Conservation (phyloP, 2,113 vertebrate genomes). For the Protomyctophum bolini region DNA sequence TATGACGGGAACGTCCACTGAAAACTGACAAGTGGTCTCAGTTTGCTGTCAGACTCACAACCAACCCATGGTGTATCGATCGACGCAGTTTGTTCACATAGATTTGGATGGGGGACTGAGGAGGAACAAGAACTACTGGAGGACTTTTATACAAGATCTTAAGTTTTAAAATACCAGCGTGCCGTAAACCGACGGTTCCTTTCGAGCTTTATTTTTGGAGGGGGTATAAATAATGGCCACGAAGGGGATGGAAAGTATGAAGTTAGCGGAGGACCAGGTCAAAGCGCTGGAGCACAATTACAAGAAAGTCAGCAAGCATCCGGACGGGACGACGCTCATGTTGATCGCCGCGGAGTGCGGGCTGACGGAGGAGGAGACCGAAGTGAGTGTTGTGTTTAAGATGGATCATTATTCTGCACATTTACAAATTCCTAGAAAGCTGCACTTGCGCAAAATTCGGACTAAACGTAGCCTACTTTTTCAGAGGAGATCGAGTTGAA, state of each 20-base stretch:
- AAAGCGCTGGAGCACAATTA: constrained; percentile 77
- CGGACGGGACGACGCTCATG: constrained; percentile 72
- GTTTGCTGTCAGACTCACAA: neutral
- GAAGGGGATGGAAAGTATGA: constrained; percentile 29
- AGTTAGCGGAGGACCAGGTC: constrained; percentile 73
- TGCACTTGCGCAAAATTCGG: too few species aligned
- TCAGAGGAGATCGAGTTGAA: too few species aligned
- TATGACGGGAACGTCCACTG: neutral
- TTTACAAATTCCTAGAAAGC: too few species aligned
- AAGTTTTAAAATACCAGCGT: too few species aligned
- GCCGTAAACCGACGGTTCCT: too few species aligned
- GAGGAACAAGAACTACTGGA: neutral
- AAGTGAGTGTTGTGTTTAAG: constrained; percentile 52
- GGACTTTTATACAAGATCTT: too few species aligned
- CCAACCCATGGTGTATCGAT: too few species aligned
- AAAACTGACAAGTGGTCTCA: constrained; percentile 1
- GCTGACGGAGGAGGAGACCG: constrained; percentile 70
- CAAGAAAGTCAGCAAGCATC: constrained; percentile 59
- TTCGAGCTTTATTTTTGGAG: neutral
- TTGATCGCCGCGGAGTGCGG: constrained; percentile 79
- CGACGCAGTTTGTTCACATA: too few species aligned
- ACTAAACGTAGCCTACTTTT: too few species aligned
- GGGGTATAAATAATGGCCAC: constrained; percentile 50
- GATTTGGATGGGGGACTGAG: neutral
- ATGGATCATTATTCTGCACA: too few species aligned